These are phyloP conservation scores for Asteroscopus sphinx DNA, from an alignment of 2,888 invertebrate genomes.

Conservation along the genomic window DNA sequence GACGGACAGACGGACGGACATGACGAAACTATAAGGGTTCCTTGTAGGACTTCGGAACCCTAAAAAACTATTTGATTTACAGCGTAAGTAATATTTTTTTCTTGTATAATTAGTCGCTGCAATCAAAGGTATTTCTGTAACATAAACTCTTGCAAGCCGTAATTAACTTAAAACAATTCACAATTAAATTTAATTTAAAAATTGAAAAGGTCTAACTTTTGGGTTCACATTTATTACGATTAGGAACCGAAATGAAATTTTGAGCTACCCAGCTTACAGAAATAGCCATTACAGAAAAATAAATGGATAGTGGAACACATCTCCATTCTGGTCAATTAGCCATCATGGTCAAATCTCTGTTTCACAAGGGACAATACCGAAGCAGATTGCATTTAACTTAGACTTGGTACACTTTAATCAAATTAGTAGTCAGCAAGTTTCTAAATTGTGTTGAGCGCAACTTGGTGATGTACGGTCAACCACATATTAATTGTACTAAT, in stretches of 20 bases:
- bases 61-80: neutral
- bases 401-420: neutral
- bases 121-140: neutral
- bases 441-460: neutral
- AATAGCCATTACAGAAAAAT: slow-evolving; percentile 28
- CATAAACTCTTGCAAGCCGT: neutral
- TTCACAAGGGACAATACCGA: neutral
- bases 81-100: neutral
- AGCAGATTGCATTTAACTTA: neutral
- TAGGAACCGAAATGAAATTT: slow-evolving; percentile 23
- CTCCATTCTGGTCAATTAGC: slow-evolving; percentile 25
- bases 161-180: neutral
- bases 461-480: too few relatives aligned
- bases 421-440: neutral
- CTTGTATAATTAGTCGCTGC: neutral
- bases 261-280: slow-evolving; percentile 13
- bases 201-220: slow-evolving; percentile 4
- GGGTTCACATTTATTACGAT: slow-evolving; percentile 8
- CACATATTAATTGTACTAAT: too few relatives aligned
- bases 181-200: slow-evolving; percentile 1
- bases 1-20: too few relatives aligned
- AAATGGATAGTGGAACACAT: slow-evolving; percentile 16
- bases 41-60: too few relatives aligned
- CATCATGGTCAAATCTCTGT: slow-evolving; percentile 15
- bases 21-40: too few relatives aligned